Base-by-base conservation (phyloP, 2,888 invertebrate genomes). In the Sphaerophoria taeniata region DNA sequence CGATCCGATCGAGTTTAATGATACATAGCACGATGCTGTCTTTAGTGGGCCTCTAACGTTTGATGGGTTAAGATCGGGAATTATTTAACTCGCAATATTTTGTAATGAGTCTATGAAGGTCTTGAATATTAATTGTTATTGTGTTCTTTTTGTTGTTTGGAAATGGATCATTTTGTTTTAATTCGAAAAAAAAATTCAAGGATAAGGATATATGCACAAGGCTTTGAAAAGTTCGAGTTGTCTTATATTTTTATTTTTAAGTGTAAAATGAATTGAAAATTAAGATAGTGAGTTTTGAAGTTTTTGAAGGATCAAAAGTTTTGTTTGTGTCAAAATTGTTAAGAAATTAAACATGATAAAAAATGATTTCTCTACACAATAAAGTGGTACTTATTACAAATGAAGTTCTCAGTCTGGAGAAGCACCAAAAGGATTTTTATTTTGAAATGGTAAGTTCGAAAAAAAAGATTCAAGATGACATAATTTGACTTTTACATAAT, bases 41-140 rank as follows among this genome's bases (percentile, higher is more conserved):
- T 87, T 87, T 87, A 87, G 87, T 88, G 81, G 87, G 83, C 82
- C 78, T 87, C 87, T 87, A 88, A 86, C 88, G 88, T 88, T 87
- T 88, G 88, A 87, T 87, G 87, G 76, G 87, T 87, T 55, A 67
- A 87, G 88, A 88, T 88, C 88, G 88, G 83, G 80, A 85, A 87
- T 78, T 81, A 79, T 83, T 83, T 70, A 85, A 80, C 84, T 80
- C 80, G 84, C 72, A 85, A 63, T 80, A 76, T 69, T 63, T 73
- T 53, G 58, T 76, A 14, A 67, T 65, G 81, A 76, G 45, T 60
- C 49, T 65, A 16, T 24, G 24, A 24, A 49, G 49, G 53, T 60
- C 53, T 60, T 24, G 24, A 24, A 67, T 75, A 70, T 75, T 81
- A 71, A 58, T 75, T 61, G 5, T 12, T 36, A 58, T 75, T 61